These are phyloP conservation scores for Apis dorsata DNA, from an alignment of 1,140 invertebrate genomes.

Conservation along the genomic window DNA sequence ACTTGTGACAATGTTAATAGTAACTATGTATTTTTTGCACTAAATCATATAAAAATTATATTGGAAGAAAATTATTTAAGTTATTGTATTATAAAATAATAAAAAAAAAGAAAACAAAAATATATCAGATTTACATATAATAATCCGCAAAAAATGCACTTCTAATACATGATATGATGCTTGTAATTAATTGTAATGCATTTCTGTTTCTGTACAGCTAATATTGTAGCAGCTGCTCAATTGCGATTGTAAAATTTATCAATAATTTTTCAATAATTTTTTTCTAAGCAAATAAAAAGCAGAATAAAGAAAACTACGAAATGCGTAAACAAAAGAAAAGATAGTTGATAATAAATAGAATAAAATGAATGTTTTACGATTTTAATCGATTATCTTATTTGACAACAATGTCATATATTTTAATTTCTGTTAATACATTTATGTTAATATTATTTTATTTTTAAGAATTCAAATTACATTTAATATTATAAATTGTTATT, in stretches of 20 bases:
- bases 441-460: background rate
- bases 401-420: conserved; percentile 6
- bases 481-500: background rate
- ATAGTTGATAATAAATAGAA: conserved; percentile 54
- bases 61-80: conserved; percentile 59
- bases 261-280: conserved; percentile 50
- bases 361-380: conserved; percentile 13
- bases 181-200: conserved; percentile 51
- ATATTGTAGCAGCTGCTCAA: conserved; percentile 49
- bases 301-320: conserved; percentile 12
- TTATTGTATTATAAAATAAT: conserved; percentile 63
- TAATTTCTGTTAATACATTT: conserved; percentile 35
- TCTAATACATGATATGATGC: conserved; percentile 37
- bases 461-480: background rate
- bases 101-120: background rate
- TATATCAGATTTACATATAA: conserved; percentile 17
- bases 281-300: conserved; percentile 50
- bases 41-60: conserved; percentile 49
- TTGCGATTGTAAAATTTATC: conserved; percentile 57
- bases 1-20: conserved; percentile 15
- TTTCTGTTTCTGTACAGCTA: conserved; percentile 60
- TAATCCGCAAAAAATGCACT: conserved; percentile 1
- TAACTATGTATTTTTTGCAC: conserved; percentile 56
- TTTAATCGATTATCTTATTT: conserved; percentile 5
- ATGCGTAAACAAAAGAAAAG: conserved; percentile 31